These are phyloP conservation scores for Thamnaconus septentrionalis DNA, from an alignment of 2,113 vertebrate genomes.

Conservation along the genomic window DNA sequence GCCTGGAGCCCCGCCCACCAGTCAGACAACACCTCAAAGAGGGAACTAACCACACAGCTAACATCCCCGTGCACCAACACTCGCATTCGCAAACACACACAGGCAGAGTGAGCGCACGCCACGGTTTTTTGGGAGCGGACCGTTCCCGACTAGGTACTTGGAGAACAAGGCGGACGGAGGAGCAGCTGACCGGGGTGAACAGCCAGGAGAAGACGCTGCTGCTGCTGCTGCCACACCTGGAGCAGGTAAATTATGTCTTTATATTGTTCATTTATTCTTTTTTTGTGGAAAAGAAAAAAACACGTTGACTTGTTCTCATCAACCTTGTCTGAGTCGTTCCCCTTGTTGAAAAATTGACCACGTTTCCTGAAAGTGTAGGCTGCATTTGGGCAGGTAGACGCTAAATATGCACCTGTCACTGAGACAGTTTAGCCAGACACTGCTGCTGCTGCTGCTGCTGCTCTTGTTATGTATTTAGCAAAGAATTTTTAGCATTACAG, in stretches of 20 bases:
- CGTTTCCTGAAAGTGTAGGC: neutral
- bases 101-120: no score
- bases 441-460: neutral
- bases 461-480: no score
- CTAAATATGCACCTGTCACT: slow-evolving; percentile 55
- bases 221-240: neutral
- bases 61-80: slow-evolving; percentile 37
- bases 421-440: slow-evolving; percentile 3
- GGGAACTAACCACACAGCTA: slow-evolving; percentile 78
- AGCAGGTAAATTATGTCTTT: slow-evolving; percentile 40
- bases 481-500: no score
- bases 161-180: slow-evolving; percentile 5
- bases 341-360: neutral
- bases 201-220: neutral
- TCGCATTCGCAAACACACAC: slow-evolving; percentile 51
- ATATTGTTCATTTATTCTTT: neutral
- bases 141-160: slow-evolving; percentile 20
- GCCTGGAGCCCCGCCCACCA: slow-evolving; percentile 89
- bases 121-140: neutral
- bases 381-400: neutral
- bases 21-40: slow-evolving; percentile 82
- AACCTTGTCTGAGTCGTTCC: neutral
- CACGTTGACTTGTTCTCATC: neutral
- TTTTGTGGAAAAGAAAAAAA: slow-evolving; percentile 1
- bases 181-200: neutral